A percentile compares a stretch with the other conserved stretches of the same genome.
Evolutionary conservation across 1,140 invertebrate species (phyloP).

Genomic region (Heliothis virescens): DNA sequence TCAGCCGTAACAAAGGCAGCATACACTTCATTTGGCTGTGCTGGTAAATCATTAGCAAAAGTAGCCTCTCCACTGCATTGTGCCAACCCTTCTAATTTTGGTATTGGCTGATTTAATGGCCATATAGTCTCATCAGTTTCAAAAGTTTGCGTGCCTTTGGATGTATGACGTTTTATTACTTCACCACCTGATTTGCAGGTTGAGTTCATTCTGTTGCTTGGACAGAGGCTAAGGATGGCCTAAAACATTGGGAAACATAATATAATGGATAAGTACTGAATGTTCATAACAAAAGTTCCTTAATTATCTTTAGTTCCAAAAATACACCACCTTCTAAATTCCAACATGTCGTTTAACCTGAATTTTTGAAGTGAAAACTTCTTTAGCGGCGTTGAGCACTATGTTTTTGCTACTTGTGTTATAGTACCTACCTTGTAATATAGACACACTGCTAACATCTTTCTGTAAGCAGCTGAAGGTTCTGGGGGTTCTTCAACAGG

Average conservation of each 20-base stretch:
- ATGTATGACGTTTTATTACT: conserved; percentile 87
- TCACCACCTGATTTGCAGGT: conserved; percentile 83
- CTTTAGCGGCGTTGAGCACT: too few species aligned
- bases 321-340: too few species aligned
- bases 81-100: conserved; percentile 90
- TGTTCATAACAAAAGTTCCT: too few species aligned
- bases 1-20: conserved; percentile 88
- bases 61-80: conserved; percentile 90
- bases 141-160: conserved; percentile 89
- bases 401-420: too few species aligned
- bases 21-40: conserved; percentile 87
- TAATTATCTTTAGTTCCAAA: too few species aligned
- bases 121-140: conserved; percentile 89
- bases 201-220: conserved; percentile 75
- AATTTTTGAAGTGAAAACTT: too few species aligned
- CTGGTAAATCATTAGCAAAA: conserved; percentile 89
- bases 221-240: conserved; percentile 85
- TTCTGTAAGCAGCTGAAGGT: conserved; percentile 89
- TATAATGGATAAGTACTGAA: too few species aligned
- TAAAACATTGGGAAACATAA: conserved; percentile 50
- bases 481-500: conserved; percentile 88
- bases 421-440: conserved; percentile 89
- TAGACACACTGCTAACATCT: conserved; percentile 88
- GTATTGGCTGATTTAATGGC: conserved; percentile 91
- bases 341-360: too few species aligned